phyloP scores from a whole-genome alignment of 2,888 invertebrate genomes.

The Himalopsyche japonica region DNA sequence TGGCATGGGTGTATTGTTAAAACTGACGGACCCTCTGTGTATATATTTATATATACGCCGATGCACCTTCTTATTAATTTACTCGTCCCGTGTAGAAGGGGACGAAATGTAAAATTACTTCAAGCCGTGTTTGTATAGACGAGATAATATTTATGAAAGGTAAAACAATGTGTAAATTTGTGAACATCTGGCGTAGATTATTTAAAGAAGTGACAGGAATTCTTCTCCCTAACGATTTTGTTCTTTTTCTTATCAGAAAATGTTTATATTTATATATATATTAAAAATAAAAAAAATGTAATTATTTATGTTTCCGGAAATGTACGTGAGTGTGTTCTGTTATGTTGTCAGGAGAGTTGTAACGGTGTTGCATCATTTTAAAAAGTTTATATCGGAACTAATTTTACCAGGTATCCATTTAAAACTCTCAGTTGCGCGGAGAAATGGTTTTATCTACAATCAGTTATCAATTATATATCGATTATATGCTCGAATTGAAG shows the following conservation, averaged over 20 bases:
- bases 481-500: too few relatives aligned
- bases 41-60: background rate
- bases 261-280: conserved; percentile 1
- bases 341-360: background rate
- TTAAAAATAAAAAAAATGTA: background rate
- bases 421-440: too few relatives aligned
- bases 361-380: background rate
- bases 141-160: conserved; percentile 17
- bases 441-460: too few relatives aligned
- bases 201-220: background rate
- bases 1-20: background rate
- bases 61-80: background rate
- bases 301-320: conserved; percentile 12
- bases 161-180: conserved; percentile 1
- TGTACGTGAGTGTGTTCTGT: background rate
- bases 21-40: background rate
- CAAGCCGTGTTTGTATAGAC: conserved; percentile 19
- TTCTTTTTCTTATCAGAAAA: background rate
- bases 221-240: background rate
- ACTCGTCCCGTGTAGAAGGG: background rate
- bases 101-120: background rate
- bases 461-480: too few relatives aligned
- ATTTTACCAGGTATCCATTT: too few relatives aligned
- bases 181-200: background rate
- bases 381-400: too few relatives aligned